Conservation (phyloP, 2,797 vertebrate genomes). For the Sebastes paucispinis region DNA sequence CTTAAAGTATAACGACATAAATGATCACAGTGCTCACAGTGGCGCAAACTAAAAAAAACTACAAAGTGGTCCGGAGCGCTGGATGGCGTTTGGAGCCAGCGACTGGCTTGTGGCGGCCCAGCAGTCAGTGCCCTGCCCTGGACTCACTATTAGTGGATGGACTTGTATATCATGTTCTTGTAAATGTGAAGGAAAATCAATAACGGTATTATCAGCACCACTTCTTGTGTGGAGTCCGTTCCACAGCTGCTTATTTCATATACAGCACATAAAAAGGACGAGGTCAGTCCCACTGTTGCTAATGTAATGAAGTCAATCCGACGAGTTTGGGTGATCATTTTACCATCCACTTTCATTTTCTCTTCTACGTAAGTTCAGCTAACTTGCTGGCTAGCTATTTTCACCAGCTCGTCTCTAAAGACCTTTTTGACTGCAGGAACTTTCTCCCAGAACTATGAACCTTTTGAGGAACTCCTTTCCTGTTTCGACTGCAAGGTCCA, state of each 20-base stretch:
- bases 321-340: too few relatives aligned
- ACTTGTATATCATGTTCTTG: slow-evolving; percentile 1
- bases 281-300: neutral
- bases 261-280: neutral
- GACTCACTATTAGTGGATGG: neutral
- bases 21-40: neutral
- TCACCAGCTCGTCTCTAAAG: too few relatives aligned
- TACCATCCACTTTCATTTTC: too few relatives aligned
- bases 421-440: too few relatives aligned
- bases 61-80: neutral
- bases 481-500: too few relatives aligned
- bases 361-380: too few relatives aligned
- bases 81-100: neutral
- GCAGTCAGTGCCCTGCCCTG: neutral
- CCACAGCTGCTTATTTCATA: neutral
- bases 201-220: neutral
- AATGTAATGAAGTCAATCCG: neutral
- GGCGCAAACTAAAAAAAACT: too few relatives aligned
- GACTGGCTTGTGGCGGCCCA: neutral
- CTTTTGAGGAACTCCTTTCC: too few relatives aligned
- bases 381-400: too few relatives aligned
- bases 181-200: slow-evolving; percentile 16
- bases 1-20: neutral
- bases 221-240: neutral
- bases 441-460: too few relatives aligned